phyloP scores from a whole-genome alignment of 35 echinoderm and acorn worm species.

The Apostichopus parvimensis region DNA sequence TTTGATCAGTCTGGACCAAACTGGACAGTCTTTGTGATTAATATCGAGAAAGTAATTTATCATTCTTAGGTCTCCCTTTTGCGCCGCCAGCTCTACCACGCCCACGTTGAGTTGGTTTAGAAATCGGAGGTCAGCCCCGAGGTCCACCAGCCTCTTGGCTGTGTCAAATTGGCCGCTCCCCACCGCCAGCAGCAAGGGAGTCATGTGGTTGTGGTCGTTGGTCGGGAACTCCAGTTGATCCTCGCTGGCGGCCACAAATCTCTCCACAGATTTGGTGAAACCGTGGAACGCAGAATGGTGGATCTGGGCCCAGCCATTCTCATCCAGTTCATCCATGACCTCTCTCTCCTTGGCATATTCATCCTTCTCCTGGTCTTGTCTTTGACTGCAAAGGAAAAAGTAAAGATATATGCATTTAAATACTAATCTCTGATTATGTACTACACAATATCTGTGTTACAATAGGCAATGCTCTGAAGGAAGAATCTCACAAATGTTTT shows the following conservation, averaged over 20 bases:
- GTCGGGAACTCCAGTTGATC: slow-evolving; percentile 97
- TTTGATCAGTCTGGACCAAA: slow-evolving; percentile 84
- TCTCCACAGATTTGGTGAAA: slow-evolving; percentile 86
- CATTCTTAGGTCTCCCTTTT: slow-evolving; percentile 66
- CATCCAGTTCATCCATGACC: slow-evolving; percentile 95
- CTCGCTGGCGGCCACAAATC: slow-evolving; percentile 85
- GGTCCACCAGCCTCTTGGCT: slow-evolving; percentile 74
- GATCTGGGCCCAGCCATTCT: slow-evolving; percentile 96
- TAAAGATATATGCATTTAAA: not conserved
- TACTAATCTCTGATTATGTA: too few relatives aligned
- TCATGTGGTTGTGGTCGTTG: slow-evolving; percentile 80
- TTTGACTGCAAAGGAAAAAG: not conserved
- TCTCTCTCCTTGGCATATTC: slow-evolving; percentile 94
- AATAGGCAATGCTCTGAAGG: too few relatives aligned
- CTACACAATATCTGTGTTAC: too few relatives aligned
- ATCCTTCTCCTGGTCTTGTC: slow-evolving; percentile 85
- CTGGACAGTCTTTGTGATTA: slow-evolving; percentile 78
- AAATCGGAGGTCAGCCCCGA: slow-evolving; percentile 84
- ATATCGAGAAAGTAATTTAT: slow-evolving; percentile 82
- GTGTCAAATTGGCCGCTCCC: slow-evolving; percentile 86
- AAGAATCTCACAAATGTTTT: too few relatives aligned
- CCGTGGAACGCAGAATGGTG: slow-evolving; percentile 88
- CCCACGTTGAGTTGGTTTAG: slow-evolving; percentile 80
- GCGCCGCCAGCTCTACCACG: slow-evolving; percentile 70
- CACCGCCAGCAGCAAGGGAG: slow-evolving; percentile 83